These are phyloP conservation scores for Aporophyla nigra DNA, from an alignment of 2,888 invertebrate species.

Conservation along the genomic window DNA sequence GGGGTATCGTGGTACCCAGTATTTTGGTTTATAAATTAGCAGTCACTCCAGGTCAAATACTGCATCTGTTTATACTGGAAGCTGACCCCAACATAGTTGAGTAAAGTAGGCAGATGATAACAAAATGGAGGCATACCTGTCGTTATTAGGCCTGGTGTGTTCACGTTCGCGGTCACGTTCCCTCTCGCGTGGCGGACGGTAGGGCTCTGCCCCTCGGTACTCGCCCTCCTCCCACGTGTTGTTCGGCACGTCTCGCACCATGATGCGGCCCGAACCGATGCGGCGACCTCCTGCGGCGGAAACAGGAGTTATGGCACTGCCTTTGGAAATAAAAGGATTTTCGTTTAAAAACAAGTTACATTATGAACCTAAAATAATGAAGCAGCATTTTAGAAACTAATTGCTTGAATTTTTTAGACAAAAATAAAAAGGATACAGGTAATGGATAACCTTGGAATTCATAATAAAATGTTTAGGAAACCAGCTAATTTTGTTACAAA, in stretches of 20 bases:
- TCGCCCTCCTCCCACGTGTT: constrained; percentile 72
- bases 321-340: constrained; percentile 2
- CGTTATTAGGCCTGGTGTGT: constrained; percentile 74
- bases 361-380: neutral
- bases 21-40: too few species aligned
- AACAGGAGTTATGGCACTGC: constrained; percentile 5
- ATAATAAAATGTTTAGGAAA: too few species aligned
- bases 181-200: constrained; percentile 74
- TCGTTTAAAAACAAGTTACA: neutral
- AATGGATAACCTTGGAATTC: neutral
- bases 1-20: neutral
- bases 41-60: neutral
- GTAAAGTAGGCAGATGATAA: neutral
- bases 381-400: neutral
- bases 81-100: neutral
- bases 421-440: too few species aligned
- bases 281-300: constrained; percentile 85
- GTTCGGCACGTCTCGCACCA: constrained; percentile 91
- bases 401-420: too few species aligned
- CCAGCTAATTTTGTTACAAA: too few species aligned
- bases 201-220: constrained; percentile 73
- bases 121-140: constrained; percentile 71
- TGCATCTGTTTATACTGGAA: neutral
- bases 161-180: constrained; percentile 65
- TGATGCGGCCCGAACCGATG: constrained; percentile 96